Conservation (phyloP, 2,888 invertebrate species). For the Lycocerus yunnanus region DNA sequence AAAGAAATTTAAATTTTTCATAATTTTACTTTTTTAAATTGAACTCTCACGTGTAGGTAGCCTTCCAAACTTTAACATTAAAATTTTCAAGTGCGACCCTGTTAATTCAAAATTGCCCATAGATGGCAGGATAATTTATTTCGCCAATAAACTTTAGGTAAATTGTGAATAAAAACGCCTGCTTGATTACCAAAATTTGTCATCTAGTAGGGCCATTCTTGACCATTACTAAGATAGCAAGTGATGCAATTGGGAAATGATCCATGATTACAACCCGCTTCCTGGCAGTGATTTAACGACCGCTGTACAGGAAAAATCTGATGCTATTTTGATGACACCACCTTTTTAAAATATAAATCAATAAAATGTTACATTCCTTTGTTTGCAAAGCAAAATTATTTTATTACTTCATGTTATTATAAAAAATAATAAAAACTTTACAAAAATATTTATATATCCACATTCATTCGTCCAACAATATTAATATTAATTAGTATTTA, state of each 20-base stretch:
- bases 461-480: background rate
- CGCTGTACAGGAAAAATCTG: background rate
- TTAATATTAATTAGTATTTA: background rate
- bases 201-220: background rate
- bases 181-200: background rate
- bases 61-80: background rate
- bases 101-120: background rate
- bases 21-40: too few species aligned
- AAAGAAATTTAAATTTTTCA: too few species aligned
- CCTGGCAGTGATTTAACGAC: background rate
- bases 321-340: background rate
- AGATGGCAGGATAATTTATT: background rate
- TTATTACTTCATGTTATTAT: background rate
- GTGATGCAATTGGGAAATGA: background rate
- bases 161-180: background rate
- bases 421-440: background rate
- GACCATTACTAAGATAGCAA: background rate
- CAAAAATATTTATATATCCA: background rate
- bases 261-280: background rate
- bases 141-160: background rate
- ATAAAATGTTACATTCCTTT: background rate
- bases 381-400: background rate
- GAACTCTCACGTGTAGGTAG: too few species aligned
- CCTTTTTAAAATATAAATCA: background rate
- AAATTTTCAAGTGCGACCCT: background rate